A percentile compares a stretch with the other conserved stretches of the same genome.
Conservation (phyloP, 2,113 vertebrate genomes). For the Camarhynchus parvulus region DNA sequence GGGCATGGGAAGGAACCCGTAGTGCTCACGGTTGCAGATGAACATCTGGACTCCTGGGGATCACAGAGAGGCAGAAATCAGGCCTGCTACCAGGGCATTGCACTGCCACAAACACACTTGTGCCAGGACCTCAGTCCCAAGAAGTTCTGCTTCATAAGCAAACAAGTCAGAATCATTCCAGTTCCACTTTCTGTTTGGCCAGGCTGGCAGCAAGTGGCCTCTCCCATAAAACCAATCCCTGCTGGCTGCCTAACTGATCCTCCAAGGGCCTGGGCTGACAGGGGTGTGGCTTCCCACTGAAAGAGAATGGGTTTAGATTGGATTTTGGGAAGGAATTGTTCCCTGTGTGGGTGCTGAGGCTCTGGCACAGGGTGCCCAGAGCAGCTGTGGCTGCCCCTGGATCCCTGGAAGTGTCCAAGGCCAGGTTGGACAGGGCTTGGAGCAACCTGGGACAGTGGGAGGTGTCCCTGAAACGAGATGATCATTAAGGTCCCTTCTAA, state of each 20-base stretch:
- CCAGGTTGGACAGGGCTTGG: fast-evolving
- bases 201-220: background rate
- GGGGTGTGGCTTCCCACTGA: background rate
- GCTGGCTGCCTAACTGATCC: background rate
- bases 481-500: background rate
- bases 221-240: background rate
- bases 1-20: slow-evolving; percentile 92
- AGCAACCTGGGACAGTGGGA: fast-evolving
- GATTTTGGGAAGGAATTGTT: background rate
- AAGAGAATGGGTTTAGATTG: background rate
- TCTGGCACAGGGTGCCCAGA: background rate
- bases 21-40: slow-evolving; percentile 93
- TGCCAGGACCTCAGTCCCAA: background rate
- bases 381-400: background rate
- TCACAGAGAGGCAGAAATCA: background rate
- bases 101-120: background rate
- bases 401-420: background rate
- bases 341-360: background rate
- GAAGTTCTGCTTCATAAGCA: background rate
- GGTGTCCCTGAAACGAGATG: background rate
- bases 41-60: slow-evolving; percentile 88
- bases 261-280: background rate
- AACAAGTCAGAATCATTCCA: background rate
- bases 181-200: background rate
- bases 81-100: background rate